Evolutionary conservation across 2,113 vertebrate genomes (phyloP).

Genomic region (Henicopernis longicauda): DNA sequence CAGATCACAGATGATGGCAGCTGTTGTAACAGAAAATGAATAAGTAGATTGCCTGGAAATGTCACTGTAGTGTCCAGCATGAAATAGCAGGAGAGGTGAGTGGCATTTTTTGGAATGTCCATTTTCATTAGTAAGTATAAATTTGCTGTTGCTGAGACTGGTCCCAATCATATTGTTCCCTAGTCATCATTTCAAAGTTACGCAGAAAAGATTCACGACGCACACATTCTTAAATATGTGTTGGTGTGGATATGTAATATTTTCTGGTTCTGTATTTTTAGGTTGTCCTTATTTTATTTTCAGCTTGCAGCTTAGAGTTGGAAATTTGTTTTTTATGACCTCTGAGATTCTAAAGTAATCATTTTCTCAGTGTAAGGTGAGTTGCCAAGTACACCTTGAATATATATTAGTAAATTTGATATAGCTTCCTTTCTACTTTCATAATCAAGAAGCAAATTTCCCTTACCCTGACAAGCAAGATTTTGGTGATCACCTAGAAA

Average conservation of each 20-base stretch:
- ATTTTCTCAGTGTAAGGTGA: not conserved
- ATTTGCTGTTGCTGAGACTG: not conserved
- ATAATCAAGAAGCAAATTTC: slow-evolving; percentile 20
- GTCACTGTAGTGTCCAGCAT: not conserved
- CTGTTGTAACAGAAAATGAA: not conserved
- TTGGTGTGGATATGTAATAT: not conserved
- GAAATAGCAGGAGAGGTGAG: not conserved
- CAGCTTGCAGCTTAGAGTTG: not conserved
- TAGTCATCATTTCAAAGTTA: not conserved
- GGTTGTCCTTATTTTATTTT: not conserved
- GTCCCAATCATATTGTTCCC: not conserved
- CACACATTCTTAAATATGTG: not conserved
- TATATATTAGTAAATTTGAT: slow-evolving; percentile 7
- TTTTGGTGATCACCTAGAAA: not conserved
- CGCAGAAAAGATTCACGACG: not conserved
- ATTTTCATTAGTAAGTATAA: not conserved
- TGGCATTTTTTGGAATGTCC: not conserved
- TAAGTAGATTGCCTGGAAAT: not conserved
- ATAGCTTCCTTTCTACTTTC: not conserved
- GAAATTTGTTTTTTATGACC: not conserved
- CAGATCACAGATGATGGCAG: not conserved
- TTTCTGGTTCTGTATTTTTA: not conserved
- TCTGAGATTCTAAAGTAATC: not conserved
- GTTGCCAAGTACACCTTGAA: not conserved
- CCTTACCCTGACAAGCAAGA: not conserved